Evolutionary conservation across 1,140 invertebrate species (phyloP), one percentile per base, ranked within the genome.

Genomic region (Penaeus vannamei): DNA sequence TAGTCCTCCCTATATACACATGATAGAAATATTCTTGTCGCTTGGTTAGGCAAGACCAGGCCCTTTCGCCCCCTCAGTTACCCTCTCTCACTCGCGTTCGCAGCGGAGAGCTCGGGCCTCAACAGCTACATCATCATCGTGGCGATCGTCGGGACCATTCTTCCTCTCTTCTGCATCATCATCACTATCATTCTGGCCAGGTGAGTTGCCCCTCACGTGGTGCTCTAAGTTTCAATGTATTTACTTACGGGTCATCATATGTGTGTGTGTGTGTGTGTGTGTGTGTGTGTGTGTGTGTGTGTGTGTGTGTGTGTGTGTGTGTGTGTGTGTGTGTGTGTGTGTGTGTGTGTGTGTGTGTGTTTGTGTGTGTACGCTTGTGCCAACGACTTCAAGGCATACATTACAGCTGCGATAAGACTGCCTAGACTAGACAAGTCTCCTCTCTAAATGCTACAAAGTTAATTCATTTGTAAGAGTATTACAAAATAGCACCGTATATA

Each of bases 111-210:
- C 23, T 72, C 62, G 1, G 32, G 62, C n/a, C 62, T 87, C 61
- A 80, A 87, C 62, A 87, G 86, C 26, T 87, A 87, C 86, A 59
- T 87, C 60, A 87, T 87, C 77, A 87, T 87, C 23, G 79, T 87
- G 17, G 86, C 86, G 59, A 62, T 87, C 60, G 86, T 87, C 46
- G 82, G 86, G 46, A 87, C 86, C 32, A 72, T 87, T 42, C 83
- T 87, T 61, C 86, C 86, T 1, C 86, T 87, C 80, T 72, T 83
- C 62, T 87, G 80, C 61, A 72, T 83, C 79, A 83, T 87, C 53
- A 79, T 87, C 62, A 87, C 79, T 19, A 79, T 87, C 86, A 80
- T 87, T 64, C 81, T 87, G 12, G 86, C 86, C 79, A 83, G 86
- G 77, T 81, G 81, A 79, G 23, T 12, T 32, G 29, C 8, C 2